Evolutionary conservation across 2,113 vertebrate species (phyloP).

Genomic region (Acrocephalus kingi): DNA sequence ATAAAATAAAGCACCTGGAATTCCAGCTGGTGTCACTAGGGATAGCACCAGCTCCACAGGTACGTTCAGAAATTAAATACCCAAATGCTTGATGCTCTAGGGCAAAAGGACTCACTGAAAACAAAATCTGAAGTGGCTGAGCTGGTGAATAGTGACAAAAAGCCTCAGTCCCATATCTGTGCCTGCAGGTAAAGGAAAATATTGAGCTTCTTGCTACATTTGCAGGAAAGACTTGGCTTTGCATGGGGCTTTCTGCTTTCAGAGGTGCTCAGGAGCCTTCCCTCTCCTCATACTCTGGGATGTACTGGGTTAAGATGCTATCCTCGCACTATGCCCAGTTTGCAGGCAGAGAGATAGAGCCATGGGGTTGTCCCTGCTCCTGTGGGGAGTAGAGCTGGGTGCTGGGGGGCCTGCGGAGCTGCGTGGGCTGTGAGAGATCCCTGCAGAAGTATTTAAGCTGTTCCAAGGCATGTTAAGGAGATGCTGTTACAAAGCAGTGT

Average conservation of each 20-base stretch:
- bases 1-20: background rate
- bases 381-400: background rate
- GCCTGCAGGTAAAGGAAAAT: background rate
- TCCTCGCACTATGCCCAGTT: background rate
- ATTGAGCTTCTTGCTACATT: background rate
- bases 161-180: background rate
- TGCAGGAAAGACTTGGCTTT: background rate
- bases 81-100: accelerated
- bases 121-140: background rate
- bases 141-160: background rate
- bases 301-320: background rate
- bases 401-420: accelerated
- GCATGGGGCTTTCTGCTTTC: background rate
- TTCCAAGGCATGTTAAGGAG: background rate
- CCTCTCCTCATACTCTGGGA: accelerated
- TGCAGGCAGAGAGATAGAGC: background rate
- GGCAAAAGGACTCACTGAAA: background rate
- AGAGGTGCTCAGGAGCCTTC: background rate
- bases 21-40: background rate
- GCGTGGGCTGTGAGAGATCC: background rate
- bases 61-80: background rate
- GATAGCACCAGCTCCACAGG: background rate
- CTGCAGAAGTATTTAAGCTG: constrained; percentile 45
- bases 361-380: background rate
- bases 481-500: background rate